Evolutionary conservation across 2,797 vertebrate genomes (phyloP).

Genomic region (Gephyroberyx darwinii): DNA sequence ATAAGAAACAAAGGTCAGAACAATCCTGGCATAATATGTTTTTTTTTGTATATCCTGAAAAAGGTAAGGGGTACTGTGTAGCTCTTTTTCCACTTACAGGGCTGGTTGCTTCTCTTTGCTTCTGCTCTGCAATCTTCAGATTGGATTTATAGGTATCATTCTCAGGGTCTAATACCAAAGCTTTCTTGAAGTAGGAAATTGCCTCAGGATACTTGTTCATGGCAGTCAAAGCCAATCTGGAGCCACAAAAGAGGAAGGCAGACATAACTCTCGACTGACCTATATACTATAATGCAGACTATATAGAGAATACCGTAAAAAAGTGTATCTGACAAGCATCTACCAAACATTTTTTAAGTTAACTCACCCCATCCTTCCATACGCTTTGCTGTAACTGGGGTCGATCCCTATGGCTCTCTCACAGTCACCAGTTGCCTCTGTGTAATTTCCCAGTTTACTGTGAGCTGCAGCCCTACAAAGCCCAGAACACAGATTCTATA

Average conservation of each 20-base stretch:
- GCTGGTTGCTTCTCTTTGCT: conserved; percentile 91
- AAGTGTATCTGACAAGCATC: not conserved
- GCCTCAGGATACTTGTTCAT: conserved; percentile 96
- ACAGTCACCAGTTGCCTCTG: conserved; percentile 92
- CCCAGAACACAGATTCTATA: not conserved
- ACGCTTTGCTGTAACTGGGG: conserved; percentile 96
- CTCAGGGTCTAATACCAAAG: conserved; percentile 94
- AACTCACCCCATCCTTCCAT: conserved; percentile 97
- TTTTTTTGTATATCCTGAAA: no score
- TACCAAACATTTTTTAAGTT: not conserved
- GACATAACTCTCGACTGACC: not conserved
- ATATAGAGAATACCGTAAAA: not conserved
- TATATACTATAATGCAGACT: not conserved
- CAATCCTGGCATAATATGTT: no score
- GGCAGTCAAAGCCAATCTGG: conserved; percentile 91
- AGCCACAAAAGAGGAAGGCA: conserved; percentile 15
- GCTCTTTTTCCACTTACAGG: conserved; percentile 84
- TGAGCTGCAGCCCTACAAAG: conserved; percentile 91
- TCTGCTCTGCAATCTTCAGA: conserved; percentile 97
- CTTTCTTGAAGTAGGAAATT: conserved; percentile 95
- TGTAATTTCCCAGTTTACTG: conserved; percentile 93
- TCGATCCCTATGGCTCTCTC: conserved; percentile 95
- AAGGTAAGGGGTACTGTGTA: no score
- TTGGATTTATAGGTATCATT: conserved; percentile 98
- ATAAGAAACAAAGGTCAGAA: conserved; percentile 14